Evolutionary conservation across 2,113 vertebrate species (phyloP).

Genomic region (Xenopus tropicalis): DNA sequence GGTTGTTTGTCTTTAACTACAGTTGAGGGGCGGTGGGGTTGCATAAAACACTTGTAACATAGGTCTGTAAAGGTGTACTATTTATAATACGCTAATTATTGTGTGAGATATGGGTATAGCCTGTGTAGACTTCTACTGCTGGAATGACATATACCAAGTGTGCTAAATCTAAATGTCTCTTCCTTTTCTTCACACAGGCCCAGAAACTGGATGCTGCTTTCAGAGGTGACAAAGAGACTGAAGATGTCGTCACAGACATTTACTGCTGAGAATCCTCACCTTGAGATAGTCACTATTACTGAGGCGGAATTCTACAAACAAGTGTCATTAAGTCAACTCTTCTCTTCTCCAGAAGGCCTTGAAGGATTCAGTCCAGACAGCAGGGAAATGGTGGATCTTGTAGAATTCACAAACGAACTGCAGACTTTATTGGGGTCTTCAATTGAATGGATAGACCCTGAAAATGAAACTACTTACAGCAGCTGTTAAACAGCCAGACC

Average conservation of each 20-base stretch:
- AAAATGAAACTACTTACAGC: conserved; percentile 56
- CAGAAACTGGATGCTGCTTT: conserved; percentile 90
- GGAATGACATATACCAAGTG: too few relatives aligned
- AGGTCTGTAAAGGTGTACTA: too few relatives aligned
- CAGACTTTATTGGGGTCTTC: conserved; percentile 84
- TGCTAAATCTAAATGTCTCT: neutral
- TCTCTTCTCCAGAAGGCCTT: conserved; percentile 83
- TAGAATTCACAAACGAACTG: conserved; percentile 86
- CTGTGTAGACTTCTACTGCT: too few relatives aligned
- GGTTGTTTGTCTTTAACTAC: too few relatives aligned
- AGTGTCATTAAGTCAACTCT: conserved; percentile 86
- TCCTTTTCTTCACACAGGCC: conserved; percentile 63
- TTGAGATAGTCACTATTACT: conserved; percentile 85
- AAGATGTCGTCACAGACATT: conserved; percentile 86
- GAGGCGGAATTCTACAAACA: conserved; percentile 92
- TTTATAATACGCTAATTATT: too few relatives aligned
- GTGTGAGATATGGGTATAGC: too few relatives aligned
- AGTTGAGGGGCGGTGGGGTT: too few relatives aligned
- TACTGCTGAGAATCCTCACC: conserved; percentile 81
- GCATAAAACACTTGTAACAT: too few relatives aligned
- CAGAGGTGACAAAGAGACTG: conserved; percentile 82
- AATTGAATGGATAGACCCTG: conserved; percentile 77
- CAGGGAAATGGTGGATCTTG: conserved; percentile 89
- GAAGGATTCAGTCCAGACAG: conserved; percentile 85
- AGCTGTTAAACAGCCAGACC: conserved; percentile 65